Evolutionary conservation across 2,888 invertebrate genomes (phyloP).

Genomic region (Copidosoma aretas): DNA sequence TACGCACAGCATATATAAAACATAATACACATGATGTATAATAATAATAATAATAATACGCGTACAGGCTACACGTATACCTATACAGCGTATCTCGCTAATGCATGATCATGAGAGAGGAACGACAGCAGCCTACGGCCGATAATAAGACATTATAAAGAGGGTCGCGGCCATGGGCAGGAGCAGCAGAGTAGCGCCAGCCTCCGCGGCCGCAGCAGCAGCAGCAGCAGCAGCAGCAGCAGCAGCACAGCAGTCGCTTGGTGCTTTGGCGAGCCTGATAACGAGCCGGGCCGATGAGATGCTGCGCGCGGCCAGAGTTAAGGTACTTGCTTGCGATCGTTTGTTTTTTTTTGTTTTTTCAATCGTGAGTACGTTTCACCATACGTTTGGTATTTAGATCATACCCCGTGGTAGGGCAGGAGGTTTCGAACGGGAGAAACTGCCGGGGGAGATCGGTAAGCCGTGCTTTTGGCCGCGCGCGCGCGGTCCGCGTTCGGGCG

Average conservation of each 20-base stretch:
- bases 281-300: constrained; percentile 43
- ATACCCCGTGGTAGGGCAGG: no score
- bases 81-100: no score
- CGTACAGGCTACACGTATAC: no score
- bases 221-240: constrained; percentile 11
- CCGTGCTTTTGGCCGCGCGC: no score
- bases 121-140: constrained; percentile 6
- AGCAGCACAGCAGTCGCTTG: constrained; percentile 28
- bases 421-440: no score
- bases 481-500: no score
- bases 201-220: neutral
- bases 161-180: constrained; percentile 6
- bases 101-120: no score
- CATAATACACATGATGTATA: no score
- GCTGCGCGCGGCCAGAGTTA: constrained; percentile 45
- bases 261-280: constrained; percentile 39
- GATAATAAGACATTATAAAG: constrained; percentile 31
- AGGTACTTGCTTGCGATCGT: constrained; percentile 37
- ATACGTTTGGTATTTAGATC: no score
- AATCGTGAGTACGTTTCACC: neutral
- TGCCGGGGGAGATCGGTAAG: no score
- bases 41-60: no score
- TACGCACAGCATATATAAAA: no score
- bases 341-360: neutral
- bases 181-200: constrained; percentile 17